Conservation (phyloP, 2,113 vertebrate species). For the Scytalopus superciliaris region DNA sequence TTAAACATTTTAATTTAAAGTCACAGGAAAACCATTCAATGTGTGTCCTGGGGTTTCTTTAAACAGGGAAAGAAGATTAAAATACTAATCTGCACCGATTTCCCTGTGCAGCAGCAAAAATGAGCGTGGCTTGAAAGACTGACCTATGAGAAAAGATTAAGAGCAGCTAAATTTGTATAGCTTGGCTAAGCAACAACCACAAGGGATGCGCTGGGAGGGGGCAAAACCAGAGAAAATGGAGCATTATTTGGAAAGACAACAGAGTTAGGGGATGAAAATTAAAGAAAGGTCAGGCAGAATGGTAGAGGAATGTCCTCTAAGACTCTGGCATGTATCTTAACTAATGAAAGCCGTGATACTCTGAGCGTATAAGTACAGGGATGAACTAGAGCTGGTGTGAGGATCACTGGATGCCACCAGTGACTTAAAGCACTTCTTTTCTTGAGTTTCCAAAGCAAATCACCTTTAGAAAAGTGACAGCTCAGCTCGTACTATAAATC, state of each 20-base stretch:
- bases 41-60: constrained; percentile 17
- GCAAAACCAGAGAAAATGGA: background rate
- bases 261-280: background rate
- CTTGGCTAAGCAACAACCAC: background rate
- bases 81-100: constrained; percentile 12
- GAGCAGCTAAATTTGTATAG: constrained; percentile 23
- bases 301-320: background rate
- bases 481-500: constrained; percentile 4
- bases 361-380: background rate
- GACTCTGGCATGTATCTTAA: background rate
- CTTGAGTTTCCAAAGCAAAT: background rate
- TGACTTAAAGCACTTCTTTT: background rate
- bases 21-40: background rate
- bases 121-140: background rate
- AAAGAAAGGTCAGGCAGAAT: background rate
- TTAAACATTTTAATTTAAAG: background rate
- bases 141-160: constrained; percentile 48
- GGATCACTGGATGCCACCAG: accelerated
- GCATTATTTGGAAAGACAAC: constrained; percentile 8
- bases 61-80: constrained; percentile 49
- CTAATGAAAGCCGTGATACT: background rate
- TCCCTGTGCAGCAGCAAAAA: constrained; percentile 29
- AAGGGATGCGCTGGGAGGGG: background rate
- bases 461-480: background rate
- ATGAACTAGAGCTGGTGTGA: background rate